Evolutionary conservation across 2,113 vertebrate genomes (phyloP), one percentile per base, ranked within the genome.

Genomic region (Sturnira hondurensis): DNA sequence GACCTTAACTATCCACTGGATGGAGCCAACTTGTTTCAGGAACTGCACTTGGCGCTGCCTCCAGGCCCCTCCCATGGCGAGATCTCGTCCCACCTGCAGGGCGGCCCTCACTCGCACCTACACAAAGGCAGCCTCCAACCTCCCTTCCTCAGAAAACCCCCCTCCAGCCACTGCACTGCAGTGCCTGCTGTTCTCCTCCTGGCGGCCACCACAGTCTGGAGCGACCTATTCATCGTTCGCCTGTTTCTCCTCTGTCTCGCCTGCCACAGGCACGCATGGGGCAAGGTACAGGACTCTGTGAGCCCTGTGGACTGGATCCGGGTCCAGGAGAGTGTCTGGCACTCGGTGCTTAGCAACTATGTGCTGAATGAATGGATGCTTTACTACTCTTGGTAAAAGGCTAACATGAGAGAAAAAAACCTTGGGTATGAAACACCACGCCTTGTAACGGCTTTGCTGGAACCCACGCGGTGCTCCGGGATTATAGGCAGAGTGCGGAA

Each of bases 71-170:
- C 41, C 78, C n/a, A n/a, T 2, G 8, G 19, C 43, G 1, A 3
- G n/a, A 3, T 4, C 4, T 1, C 7, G 6, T 22, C 20, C 84
- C 16, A 43, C 5, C 33, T 14, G 10, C 19, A 11, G 63, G 87
- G n/a, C 11, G 0, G 0, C 5, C 52, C 24, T 9, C 15, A 0
- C 3, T 1, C 43, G 8, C n/a, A 2, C 50, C 4, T 3, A 0
- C 47, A 24, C 78, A 12, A 12, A 12, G 47, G 47, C 9, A n/a
- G 11, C 2, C 38, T 31, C 73, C 28, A 43, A 5, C 33, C 5
- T 9, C 47, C 28, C 43, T 0, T 0, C 1, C 13, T 41, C 20
- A 2, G 9, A 20, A 31, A 12, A 47, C 4, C 3, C 36, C 31
- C 6, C 1, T 0, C 0, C 0, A 47, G 17, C 73, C 22, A n/a